A percentile compares a stretch with the other conserved stretches of the same genome.
These are phyloP conservation scores for Microplitis manilae DNA, from an alignment of 2,888 invertebrate species.

Conservation along the genomic window DNA sequence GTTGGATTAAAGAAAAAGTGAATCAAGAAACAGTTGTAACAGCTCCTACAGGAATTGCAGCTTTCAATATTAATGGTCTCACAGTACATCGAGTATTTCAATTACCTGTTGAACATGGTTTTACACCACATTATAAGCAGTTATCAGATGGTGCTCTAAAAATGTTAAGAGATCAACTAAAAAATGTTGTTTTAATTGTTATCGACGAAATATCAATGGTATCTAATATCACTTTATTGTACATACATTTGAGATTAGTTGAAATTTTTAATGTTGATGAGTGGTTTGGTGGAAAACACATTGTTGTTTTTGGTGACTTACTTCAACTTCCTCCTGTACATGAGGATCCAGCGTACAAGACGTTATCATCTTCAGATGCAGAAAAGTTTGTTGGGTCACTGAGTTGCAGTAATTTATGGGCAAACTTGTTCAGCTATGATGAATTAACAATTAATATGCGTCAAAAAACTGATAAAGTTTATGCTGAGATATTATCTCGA, in stretches of 20 bases:
- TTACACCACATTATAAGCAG: conserved; percentile 18
- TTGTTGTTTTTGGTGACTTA: conserved; percentile 61
- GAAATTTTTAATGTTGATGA: conserved; percentile 41
- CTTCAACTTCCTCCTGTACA: conserved; percentile 61
- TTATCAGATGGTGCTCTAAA: conserved; percentile 33
- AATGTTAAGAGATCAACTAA: conserved; percentile 29
- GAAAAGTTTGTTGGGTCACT: conserved; percentile 51
- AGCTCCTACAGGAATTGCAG: conserved; percentile 9
- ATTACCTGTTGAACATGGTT: conserved; percentile 33
- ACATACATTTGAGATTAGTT: conserved; percentile 16
- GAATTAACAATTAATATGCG: conserved; percentile 57
- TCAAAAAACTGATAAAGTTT: conserved; percentile 48
- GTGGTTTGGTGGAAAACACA: conserved; percentile 60
- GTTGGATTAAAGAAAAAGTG: conserved; percentile 27
- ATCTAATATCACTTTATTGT: conserved; percentile 35
- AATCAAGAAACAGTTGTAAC: conserved; percentile 23
- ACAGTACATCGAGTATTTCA: conserved; percentile 45
- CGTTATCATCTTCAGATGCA: conserved; percentile 50
- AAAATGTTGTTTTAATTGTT: conserved; percentile 34
- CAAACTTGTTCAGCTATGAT: conserved; percentile 54
- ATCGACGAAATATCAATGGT: conserved; percentile 45
- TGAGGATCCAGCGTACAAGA: conserved; percentile 55
- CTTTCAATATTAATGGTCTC: conserved; percentile 45
- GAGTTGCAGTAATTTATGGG: conserved; percentile 55
- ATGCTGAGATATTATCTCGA: conserved; percentile 47